Evolutionary conservation across 2,888 invertebrate species (phyloP).

Genomic region (Leptinotarsa tumamoca): DNA sequence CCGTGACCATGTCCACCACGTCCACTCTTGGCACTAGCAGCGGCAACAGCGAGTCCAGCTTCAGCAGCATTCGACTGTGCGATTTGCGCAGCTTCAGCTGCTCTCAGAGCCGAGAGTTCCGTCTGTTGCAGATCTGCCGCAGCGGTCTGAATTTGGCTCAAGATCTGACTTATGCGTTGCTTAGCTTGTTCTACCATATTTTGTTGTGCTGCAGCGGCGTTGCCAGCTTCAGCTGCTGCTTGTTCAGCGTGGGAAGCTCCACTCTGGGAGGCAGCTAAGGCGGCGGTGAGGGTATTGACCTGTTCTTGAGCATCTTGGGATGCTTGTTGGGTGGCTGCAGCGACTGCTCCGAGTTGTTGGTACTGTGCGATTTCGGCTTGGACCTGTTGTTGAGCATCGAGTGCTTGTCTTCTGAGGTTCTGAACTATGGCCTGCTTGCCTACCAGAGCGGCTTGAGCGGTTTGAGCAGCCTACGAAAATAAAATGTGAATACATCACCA

Average conservation of each 20-base stretch:
- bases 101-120: slow-evolving; percentile 75
- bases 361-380: slow-evolving; percentile 77
- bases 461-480: slow-evolving; percentile 70
- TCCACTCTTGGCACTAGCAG: slow-evolving; percentile 39
- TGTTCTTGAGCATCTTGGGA: slow-evolving; percentile 77
- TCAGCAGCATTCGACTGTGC: slow-evolving; percentile 80
- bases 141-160: slow-evolving; percentile 76
- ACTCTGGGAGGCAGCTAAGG: slow-evolving; percentile 66
- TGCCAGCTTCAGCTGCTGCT: slow-evolving; percentile 48
- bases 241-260: slow-evolving; percentile 47
- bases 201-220: slow-evolving; percentile 50
- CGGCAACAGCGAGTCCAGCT: slow-evolving; percentile 59
- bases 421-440: slow-evolving; percentile 69
- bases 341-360: slow-evolving; percentile 76
- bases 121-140: slow-evolving; percentile 79
- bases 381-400: slow-evolving; percentile 74
- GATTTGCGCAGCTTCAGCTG: slow-evolving; percentile 74
- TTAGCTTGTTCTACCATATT: slow-evolving; percentile 69
- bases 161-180: slow-evolving; percentile 72
- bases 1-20: slow-evolving; percentile 26
- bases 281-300: slow-evolving; percentile 76
- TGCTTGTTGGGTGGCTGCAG: slow-evolving; percentile 76
- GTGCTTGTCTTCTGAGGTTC: slow-evolving; percentile 76
- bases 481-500: not conserved
- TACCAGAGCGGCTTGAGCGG: slow-evolving; percentile 73